phyloP scores from a whole-genome alignment of 2,113 vertebrate species.

The Rhea pennata region DNA sequence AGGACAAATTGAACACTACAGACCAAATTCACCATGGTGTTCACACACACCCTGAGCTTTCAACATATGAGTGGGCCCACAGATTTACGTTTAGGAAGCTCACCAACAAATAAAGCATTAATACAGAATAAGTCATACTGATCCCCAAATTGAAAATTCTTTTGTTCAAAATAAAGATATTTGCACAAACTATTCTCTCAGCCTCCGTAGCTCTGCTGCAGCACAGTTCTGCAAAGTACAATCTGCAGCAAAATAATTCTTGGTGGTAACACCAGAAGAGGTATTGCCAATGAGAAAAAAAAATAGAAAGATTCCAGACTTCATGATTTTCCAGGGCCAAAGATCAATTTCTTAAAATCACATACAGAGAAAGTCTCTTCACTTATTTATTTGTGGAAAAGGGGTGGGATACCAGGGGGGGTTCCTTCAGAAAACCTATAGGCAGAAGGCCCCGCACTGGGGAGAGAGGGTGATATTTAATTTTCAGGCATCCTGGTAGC shows the following conservation, averaged over 20 bases:
- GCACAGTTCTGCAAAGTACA: not conserved
- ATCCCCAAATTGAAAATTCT: not conserved
- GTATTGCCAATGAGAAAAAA: not conserved
- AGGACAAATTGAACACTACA: not conserved
- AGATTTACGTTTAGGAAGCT: not conserved
- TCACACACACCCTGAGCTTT: not conserved
- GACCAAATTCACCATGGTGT: not conserved
- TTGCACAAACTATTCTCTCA: not conserved
- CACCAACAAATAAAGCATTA: not conserved
- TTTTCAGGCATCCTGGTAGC: not conserved
- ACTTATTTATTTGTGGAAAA: constrained; percentile 40
- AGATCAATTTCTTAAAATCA: not conserved
- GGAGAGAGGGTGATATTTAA: not conserved
- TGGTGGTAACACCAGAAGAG: not conserved
- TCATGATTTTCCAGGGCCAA: not conserved
- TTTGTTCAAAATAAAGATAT: not conserved
- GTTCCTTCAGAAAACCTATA: constrained; percentile 2
- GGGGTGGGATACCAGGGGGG: not conserved
- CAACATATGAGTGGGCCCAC: not conserved
- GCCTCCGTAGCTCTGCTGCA: not conserved
- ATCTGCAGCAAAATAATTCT: not conserved
- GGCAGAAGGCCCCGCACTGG: constrained; percentile 2
- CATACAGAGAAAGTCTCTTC: not conserved
- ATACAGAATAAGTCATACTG: not conserved
- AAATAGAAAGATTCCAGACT: not conserved